These are phyloP conservation scores for Polyommatus iphigenia DNA, from an alignment of 2,888 invertebrate species.

Conservation along the genomic window DNA sequence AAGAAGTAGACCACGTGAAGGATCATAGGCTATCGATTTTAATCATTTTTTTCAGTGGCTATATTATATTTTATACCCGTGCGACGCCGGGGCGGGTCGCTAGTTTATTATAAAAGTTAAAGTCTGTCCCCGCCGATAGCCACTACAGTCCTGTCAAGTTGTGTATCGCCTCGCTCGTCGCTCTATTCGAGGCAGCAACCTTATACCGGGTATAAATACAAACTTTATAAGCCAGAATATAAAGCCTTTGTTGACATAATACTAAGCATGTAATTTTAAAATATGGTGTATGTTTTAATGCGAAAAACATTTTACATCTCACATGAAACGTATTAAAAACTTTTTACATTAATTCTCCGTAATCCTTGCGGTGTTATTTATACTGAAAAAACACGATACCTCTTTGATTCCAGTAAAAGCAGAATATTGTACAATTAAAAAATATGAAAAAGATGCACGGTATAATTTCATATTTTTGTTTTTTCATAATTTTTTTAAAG, in stretches of 20 bases:
- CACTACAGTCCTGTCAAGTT: neutral
- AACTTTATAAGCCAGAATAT: slow-evolving; percentile 1
- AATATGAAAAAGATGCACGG: neutral
- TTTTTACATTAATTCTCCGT: neutral
- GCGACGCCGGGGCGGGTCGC: too few species aligned
- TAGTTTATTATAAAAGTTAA: too few species aligned
- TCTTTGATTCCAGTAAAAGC: neutral
- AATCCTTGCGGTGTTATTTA: neutral
- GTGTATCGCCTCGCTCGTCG: neutral
- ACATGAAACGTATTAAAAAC: neutral
- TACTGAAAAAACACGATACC: neutral
- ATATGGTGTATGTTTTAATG: slow-evolving; percentile 21
- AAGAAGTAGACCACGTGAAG: too few species aligned
- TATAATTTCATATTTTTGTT: neutral
- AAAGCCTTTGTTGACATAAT: slow-evolving; percentile 28
- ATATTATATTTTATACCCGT: too few species aligned
- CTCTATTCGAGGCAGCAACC: neutral
- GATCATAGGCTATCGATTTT: too few species aligned
- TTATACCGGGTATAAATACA: slow-evolving; percentile 1
- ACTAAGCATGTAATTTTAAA: neutral
- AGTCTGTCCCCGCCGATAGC: neutral
- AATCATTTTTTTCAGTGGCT: too few species aligned
- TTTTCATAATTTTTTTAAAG: neutral
- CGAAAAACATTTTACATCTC: slow-evolving; percentile 6
- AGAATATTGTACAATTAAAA: neutral